Base-by-base conservation (phyloP, 1,140 invertebrate genomes). In the Antheraea pernyi region DNA sequence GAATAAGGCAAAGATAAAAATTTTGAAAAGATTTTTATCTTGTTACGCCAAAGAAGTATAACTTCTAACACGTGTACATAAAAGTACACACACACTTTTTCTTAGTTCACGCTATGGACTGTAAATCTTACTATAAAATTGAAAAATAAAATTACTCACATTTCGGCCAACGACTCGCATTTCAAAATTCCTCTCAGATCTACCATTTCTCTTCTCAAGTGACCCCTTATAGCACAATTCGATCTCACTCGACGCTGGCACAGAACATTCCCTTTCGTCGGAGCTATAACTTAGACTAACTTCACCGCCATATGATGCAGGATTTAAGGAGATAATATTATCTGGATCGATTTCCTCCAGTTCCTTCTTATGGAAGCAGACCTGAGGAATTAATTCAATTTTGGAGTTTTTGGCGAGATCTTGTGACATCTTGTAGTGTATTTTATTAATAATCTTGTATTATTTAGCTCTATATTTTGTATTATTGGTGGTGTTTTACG, bases 311-410 rank as follows among this genome's bases (percentile, higher is more conserved):
- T 85, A 88, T 0, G 81, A 76, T 0, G 82, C 75, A 19, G 86
- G 85, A 18, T 80, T 72, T 0, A 75, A 69, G 42, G 81, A 76
- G 0, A 86, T 68, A 60, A 86, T 84, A 37, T 84, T 78, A 46
- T 86, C 81, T 1, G 75, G 75, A 11, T 79, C 36, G 8, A 80
- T 75, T 18, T 85, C 82, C 22, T 78, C 83, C 0, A 78, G 74
- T 59, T 85, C 83, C 42, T 85, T 75, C 58, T 82, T 75, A 39
- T 75, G 76, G 11, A 83, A 75, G 61, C 85, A 85, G 0, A 87
- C 64, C 85, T 87, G 60, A 2, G 46, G 46, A 53, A 2, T 30
- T 30, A 30, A 30, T 30, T 30, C 22, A 30, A 30, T 30, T 30
- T 30, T 30, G 22, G 22, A 30, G 22, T 30, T 2, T 30, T 30